Evolutionary conservation across 2,797 vertebrate species (phyloP).

Genomic region (Peromyscus eremicus): DNA sequence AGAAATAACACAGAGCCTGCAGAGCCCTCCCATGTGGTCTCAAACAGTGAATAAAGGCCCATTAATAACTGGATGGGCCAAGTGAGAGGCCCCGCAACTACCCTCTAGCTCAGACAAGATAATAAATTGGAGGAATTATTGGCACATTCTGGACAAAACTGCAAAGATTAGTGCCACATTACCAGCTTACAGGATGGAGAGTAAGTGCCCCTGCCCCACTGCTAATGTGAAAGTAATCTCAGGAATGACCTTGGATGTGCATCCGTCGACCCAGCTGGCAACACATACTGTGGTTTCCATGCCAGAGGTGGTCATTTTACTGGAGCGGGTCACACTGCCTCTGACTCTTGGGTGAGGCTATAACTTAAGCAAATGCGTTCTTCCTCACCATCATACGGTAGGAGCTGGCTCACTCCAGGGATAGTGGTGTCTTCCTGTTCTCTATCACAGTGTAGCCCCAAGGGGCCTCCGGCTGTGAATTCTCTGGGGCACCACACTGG

Average conservation of each 20-base stretch:
- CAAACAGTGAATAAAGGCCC: slow-evolving; percentile 7
- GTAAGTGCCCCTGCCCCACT: neutral
- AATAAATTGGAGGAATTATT: slow-evolving; percentile 63
- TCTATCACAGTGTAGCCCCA: neutral
- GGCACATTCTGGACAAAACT: slow-evolving; percentile 50
- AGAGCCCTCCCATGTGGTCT: neutral
- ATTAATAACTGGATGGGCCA: slow-evolving; percentile 27
- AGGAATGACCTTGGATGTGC: neutral
- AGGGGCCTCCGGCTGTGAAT: neutral
- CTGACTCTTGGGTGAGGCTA: neutral
- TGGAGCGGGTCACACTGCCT: slow-evolving; percentile 35
- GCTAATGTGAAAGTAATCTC: neutral
- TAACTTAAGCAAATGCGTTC: slow-evolving; percentile 29
- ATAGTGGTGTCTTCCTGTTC: neutral
- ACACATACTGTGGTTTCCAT: neutral
- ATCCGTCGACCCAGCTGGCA: neutral
- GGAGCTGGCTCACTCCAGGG: neutral
- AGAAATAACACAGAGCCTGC: neutral
- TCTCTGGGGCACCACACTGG: neutral
- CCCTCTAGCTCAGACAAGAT: slow-evolving; percentile 48
- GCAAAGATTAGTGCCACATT: slow-evolving; percentile 44
- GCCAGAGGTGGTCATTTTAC: slow-evolving; percentile 52
- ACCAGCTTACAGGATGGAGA: neutral
- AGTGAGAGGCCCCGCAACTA: slow-evolving; percentile 50
- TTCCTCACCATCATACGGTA: neutral